Evolutionary conservation across 2,888 invertebrate species (phyloP).

Genomic region (Drosophila hamatofila): DNA sequence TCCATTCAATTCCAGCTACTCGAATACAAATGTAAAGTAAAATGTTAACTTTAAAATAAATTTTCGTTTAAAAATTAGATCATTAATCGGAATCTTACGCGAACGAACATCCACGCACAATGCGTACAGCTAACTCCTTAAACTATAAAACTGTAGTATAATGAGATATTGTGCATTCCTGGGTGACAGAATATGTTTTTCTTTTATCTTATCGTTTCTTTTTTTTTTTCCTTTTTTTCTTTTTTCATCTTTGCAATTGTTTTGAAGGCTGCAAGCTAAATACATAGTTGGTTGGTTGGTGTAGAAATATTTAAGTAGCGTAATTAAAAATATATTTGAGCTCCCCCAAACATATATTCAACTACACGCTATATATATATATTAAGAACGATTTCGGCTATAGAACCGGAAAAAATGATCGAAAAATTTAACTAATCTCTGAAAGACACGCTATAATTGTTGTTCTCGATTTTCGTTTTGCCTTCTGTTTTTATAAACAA

Average conservation of each 20-base stretch:
- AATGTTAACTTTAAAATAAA: slow-evolving; percentile 35
- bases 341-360: slow-evolving; percentile 42
- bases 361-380: slow-evolving; percentile 42
- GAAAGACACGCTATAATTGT: slow-evolving; percentile 53
- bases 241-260: slow-evolving; percentile 13
- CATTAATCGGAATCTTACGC: slow-evolving; percentile 46
- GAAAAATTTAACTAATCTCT: slow-evolving; percentile 47
- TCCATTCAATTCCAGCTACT: slow-evolving; percentile 40
- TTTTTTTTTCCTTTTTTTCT: not conserved
- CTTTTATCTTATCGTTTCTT: not conserved
- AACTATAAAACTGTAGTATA: slow-evolving; percentile 45
- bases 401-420: slow-evolving; percentile 44
- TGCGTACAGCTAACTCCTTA: slow-evolving; percentile 46
- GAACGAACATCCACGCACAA: slow-evolving; percentile 38
- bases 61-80: slow-evolving; percentile 37
- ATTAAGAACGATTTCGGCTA: slow-evolving; percentile 54
- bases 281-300: slow-evolving; percentile 32
- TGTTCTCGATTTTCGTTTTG: slow-evolving; percentile 26
- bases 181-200: slow-evolving; percentile 37
- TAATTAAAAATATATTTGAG: slow-evolving; percentile 44
- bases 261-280: slow-evolving; percentile 29
- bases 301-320: slow-evolving; percentile 37
- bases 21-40: slow-evolving; percentile 45
- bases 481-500: slow-evolving; percentile 35
- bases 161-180: slow-evolving; percentile 53